Percentiles rank a stretch among this genome's conserved stretches.
phyloP scores from a whole-genome alignment of 2,113 vertebrate genomes.

The Dipodomys spectabilis region DNA sequence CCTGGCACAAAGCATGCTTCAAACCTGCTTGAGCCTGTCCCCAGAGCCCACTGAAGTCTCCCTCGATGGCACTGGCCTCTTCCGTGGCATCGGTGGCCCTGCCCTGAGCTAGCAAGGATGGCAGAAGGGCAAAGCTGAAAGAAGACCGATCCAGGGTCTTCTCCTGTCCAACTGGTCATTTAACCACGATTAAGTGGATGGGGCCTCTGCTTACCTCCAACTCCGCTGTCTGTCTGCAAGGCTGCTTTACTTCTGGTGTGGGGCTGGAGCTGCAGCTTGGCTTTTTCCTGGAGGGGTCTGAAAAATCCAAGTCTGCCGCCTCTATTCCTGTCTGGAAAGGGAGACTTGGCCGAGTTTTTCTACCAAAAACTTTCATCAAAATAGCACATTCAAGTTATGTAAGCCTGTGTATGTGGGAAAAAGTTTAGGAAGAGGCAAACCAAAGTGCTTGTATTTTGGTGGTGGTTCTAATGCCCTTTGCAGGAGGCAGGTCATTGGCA shows the following conservation, averaged over 20 bases:
- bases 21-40: background rate
- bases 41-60: background rate
- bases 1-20: background rate
- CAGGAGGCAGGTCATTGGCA: no score
- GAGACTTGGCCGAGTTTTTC: background rate
- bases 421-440: background rate
- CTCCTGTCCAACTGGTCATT: no score
- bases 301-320: conserved; percentile 46
- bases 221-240: no score
- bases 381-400: background rate
- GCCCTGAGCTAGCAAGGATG: no score
- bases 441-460: background rate
- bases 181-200: no score
- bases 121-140: background rate
- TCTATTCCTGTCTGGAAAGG: background rate
- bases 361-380: background rate
- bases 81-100: background rate
- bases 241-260: no score
- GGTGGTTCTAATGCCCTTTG: background rate
- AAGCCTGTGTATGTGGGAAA: background rate
- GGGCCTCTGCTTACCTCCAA: no score
- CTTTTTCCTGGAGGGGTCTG: background rate
- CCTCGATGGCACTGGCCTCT: background rate
- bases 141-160: background rate
- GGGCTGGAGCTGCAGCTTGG: background rate